Evolutionary conservation across 2,797 vertebrate genomes (phyloP).

Genomic region (Gymnoscopelus braueri): DNA sequence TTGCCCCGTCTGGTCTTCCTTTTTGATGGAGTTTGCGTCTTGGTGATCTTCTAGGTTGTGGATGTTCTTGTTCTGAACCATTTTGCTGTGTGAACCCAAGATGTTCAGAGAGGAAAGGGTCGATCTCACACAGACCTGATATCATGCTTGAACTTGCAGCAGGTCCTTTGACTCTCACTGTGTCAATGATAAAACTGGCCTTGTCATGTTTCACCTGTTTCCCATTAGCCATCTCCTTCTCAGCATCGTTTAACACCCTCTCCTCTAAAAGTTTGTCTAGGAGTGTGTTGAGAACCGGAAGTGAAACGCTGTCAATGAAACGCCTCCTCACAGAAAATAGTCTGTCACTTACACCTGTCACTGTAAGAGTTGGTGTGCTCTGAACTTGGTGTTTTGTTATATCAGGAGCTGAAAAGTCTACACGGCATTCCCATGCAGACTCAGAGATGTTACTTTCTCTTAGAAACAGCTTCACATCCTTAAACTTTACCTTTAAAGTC

Average conservation of each 20-base stretch:
- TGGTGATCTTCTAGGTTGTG: too few relatives aligned
- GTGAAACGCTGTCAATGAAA: constrained; percentile 5
- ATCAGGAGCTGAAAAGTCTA: constrained; percentile 10
- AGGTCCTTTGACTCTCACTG: constrained; percentile 35
- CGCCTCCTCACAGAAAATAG: constrained; percentile 1
- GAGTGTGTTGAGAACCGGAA: constrained; percentile 24
- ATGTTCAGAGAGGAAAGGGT: constrained; percentile 23
- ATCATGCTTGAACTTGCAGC: constrained; percentile 28
- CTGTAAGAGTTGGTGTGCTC: neutral
- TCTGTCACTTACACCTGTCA: accelerated
- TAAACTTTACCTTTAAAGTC: accelerated
- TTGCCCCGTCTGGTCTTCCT: too few relatives aligned
- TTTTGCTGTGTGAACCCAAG: neutral
- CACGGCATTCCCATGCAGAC: constrained; percentile 13
- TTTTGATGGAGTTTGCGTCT: too few relatives aligned
- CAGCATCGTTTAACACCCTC: constrained; percentile 13
- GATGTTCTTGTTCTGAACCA: too few relatives aligned
- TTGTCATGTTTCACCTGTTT: neutral
- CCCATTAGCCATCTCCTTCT: constrained; percentile 4
- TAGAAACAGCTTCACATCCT: neutral
- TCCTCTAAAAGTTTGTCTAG: constrained; percentile 1
- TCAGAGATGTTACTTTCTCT: neutral
- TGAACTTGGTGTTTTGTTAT: neutral
- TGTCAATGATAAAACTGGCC: constrained; percentile 28
- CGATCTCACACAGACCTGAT: constrained; percentile 12